Conservation (phyloP, 1,140 invertebrate genomes). For the Zaprionus inermis region DNA sequence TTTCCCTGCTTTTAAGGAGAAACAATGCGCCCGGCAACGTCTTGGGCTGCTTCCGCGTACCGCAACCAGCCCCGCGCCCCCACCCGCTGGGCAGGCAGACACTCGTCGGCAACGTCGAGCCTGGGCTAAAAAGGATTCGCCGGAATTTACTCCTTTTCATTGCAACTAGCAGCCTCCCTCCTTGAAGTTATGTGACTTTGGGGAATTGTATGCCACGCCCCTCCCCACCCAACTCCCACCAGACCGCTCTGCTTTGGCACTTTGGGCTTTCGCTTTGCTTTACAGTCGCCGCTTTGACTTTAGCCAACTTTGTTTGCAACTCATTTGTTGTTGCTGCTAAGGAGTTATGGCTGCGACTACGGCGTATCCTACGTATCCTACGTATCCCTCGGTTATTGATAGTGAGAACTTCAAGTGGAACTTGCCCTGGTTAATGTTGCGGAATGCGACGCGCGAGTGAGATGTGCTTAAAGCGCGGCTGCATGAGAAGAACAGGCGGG, state of each 20-base stretch:
- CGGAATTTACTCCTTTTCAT: constrained; percentile 67
- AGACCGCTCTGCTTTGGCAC: constrained; percentile 50
- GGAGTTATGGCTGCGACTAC: constrained; percentile 43
- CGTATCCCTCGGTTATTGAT: constrained; percentile 68
- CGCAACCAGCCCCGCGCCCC: background rate
- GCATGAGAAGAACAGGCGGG: background rate
- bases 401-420: constrained; percentile 70
- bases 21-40: constrained; percentile 37
- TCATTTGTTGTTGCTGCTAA: constrained; percentile 29
- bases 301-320: constrained; percentile 50
- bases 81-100: background rate
- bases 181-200: constrained; percentile 78
- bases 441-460: constrained; percentile 26
- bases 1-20: constrained; percentile 38
- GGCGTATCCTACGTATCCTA: constrained; percentile 32
- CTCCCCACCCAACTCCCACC: constrained; percentile 20
- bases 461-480: constrained; percentile 31
- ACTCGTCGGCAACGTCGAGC: constrained; percentile 22
- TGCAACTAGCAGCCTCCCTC: constrained; percentile 37
- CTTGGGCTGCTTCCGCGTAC: background rate
- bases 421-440: constrained; percentile 73
- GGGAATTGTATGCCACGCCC: constrained; percentile 62
- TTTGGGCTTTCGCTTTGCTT: constrained; percentile 58
- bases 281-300: constrained; percentile 51
- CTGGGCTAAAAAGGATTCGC: constrained; percentile 52